Base-by-base conservation (phyloP, 2,888 invertebrate genomes). In the Heliothis peltigera region DNA sequence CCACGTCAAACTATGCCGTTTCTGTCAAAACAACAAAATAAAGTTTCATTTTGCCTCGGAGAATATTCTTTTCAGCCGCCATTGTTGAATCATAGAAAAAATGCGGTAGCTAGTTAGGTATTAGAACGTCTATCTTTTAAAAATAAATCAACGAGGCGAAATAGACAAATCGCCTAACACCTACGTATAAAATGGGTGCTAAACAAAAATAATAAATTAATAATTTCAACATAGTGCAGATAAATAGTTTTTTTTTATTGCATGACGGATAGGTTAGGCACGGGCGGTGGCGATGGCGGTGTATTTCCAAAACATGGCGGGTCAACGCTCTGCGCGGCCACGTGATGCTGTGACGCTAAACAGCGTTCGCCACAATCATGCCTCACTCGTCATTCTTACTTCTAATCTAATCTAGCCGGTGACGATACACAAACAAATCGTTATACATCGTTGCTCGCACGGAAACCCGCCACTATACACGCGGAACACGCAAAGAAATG, bases 221-320 rank as follows among this genome's bases (percentile, higher is more conserved):
- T 79, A 73, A 82, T 72, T 80, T 79, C 64, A 81, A 77, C 75
- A 75, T 61, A 57, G 66, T 81, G 82, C 79, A 82, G 84, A 90
- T 87, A 85, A 88, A 88, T 88, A 81, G 73, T 83, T 84, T 79
- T 85, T 77, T 82, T 76, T 82, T 79, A 84, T 84, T 86, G 82
- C 84, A 87, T 85, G 87, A 86, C 82, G 78, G 83, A 86, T 85
- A 79, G 75, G 77, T 71, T 78, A 80, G 76, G 79, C 70, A 83
- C 81, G 82, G 69, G 17, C 42, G 8, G n/a, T 42, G 42, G 79
- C 84, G 84, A 84, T 80, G 75, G 74, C 79, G 77, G 78, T 83
- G 86, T 90, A 89, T 91, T 91, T 91, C 92, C 92, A 94, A 94
- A 95, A 94, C 93, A 94, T 71, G 77, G 80, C 85, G 84, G 94